Evolutionary conservation across 2,797 vertebrate genomes (phyloP), one percentile per base, ranked within the genome.

Genomic region (Sebastes taczanowskii): DNA sequence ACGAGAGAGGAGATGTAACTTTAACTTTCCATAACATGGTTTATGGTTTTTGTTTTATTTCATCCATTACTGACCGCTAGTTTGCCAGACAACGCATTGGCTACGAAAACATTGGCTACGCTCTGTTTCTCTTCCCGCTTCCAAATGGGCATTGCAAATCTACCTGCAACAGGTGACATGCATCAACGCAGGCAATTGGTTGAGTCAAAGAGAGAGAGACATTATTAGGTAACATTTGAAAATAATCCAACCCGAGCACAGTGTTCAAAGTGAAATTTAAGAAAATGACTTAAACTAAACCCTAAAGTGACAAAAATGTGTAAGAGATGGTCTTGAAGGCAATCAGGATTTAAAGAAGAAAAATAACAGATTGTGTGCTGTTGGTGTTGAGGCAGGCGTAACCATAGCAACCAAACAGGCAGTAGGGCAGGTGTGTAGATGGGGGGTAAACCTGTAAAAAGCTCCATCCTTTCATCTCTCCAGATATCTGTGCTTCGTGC

Each of bases 401-500:
- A 77, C 86, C 73, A 77, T 74, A 58, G 77, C 7, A 13, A 85
- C 66, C 53, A 52, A 56, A 80, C 42, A 66, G 46, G 34, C 58
- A 58, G 20, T 6, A 32, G 42, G 49, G 35, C 66, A 71, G 60
- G 58, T 73, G 69, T 65, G 59, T 42, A 67, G 23, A n/a, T 16
- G 66, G n/a, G n/a, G 14, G 29, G 29, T 52, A 52, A 23, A 67
- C 16, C 23, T 58, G 29, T 65, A 55, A 30, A 30, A 71, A 30
- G 16, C 23, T 38, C 18, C 10, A 35, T 30, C 53, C 27, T 72
- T 61, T 80, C 22, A 68, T 62, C 30, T 11, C 22, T 38, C 4
- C 2, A 56, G 38, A 34, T 49, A 34, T 49, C 14, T 66, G n/a
- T 49, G 32, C 18, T 38, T 27, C 3, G 0, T 22, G 30, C 72